These are phyloP conservation scores for Phenacoccus solenopsis DNA, from an alignment of 1,140 invertebrate species.

Conservation along the genomic window DNA sequence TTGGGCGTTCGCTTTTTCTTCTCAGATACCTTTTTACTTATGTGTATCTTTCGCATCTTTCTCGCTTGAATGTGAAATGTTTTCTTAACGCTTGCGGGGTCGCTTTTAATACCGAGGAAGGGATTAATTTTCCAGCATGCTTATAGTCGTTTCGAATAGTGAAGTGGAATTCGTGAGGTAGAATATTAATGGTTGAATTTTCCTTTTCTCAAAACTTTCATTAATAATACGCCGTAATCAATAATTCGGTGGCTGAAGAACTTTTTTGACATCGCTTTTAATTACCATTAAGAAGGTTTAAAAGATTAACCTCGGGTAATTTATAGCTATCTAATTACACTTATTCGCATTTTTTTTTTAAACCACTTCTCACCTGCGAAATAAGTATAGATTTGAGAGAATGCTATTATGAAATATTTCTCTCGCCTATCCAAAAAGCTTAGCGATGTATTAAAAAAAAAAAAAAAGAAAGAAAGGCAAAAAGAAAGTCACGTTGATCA, in stretches of 20 bases:
- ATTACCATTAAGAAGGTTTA: not conserved
- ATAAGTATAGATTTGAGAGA: not conserved
- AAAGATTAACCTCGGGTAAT: no score
- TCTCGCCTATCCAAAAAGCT: no score
- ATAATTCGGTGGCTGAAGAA: not conserved
- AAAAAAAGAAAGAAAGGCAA: not conserved
- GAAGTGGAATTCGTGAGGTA: not conserved
- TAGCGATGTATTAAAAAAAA: not conserved
- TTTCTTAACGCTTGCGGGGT: not conserved
- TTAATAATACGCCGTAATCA: constrained; percentile 10
- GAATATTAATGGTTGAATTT: constrained; percentile 15
- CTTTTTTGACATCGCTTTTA: constrained; percentile 9
- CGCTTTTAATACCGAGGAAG: not conserved
- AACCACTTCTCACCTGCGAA: not conserved
- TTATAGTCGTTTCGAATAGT: not conserved
- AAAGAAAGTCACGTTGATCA: not conserved
- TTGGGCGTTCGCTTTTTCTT: not conserved
- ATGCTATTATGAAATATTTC: no score
- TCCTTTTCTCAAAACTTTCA: constrained; percentile 13
- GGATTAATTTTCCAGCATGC: not conserved
- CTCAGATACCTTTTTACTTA: not conserved
- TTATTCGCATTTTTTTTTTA: not conserved
- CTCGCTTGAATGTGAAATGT: no score
- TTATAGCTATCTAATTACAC: no score
- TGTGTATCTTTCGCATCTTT: no score